Evolutionary conservation across 2,797 vertebrate species (phyloP), one percentile per base, ranked within the genome.

Genomic region (Pampus argenteus): DNA sequence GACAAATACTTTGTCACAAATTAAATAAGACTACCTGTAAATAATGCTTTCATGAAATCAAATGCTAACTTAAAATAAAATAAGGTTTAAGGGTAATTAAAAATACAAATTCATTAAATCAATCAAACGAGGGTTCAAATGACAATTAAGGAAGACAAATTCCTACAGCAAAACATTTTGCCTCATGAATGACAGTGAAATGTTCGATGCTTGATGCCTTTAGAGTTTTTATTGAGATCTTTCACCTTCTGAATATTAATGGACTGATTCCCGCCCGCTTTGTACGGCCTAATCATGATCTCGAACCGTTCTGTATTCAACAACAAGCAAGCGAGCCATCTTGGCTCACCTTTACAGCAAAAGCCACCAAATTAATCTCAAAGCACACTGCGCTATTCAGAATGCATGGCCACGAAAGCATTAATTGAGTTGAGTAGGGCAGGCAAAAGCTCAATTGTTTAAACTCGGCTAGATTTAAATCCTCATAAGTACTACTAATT

Each of bases 401-500:
- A 74, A 91, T 85, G 85, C 83, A 84, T 17, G 3, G 22, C 83
- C 84, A 90, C 28, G 76, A 54, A 81, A 79, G 66, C 75, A 84
- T 86, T 91, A 89, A 92, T 89, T 86, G 88, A 89, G 79, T 91
- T 86, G 88, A 91, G 69, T 42, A 66, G 88, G 88, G 78, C 83
- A 80, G 78, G 86, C 83, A 82, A 90, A 91, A 79, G 87, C 88
- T 88, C 84, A 78, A 64, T 79, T 89, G 86, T 89, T 92, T 91
- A 89, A 89, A 83, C 90, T 80, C 57, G 59, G 80, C 87, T 80
- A 82, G 76, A 90, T 89, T 84, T 86, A 91, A 92, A 92, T 91
- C 84, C 90, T 93, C 81, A 84, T 91, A 93, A 88, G 82, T 82
- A 92, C 85, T 78, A 82, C 90, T 94, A 94, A 95, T 95, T 89